A percentile compares a stretch with the other conserved stretches of the same genome.
Evolutionary conservation across 1,140 invertebrate species (phyloP).

Genomic region (Helicoverpa armigera): DNA sequence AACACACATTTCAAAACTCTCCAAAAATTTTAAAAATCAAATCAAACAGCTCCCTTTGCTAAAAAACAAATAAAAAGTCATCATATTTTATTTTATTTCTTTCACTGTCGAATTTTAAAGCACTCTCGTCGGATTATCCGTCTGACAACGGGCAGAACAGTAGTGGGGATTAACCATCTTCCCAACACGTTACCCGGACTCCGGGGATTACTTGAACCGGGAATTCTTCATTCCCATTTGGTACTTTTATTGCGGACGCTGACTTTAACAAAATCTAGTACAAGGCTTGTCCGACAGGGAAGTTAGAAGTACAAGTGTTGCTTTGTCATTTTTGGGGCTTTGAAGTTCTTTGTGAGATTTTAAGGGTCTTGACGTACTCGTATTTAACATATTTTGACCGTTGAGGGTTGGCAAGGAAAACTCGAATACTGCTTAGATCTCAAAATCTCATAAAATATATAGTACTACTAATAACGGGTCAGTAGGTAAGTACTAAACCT

Average conservation of each 20-base stretch:
- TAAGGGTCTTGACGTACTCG: too few relatives aligned
- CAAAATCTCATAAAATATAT: too few relatives aligned
- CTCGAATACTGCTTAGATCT: too few relatives aligned
- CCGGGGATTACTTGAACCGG: slow-evolving; percentile 3
- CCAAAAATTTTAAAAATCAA: too few relatives aligned
- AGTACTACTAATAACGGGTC: too few relatives aligned
- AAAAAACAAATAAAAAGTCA: not conserved
- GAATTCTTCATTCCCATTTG: slow-evolving; percentile 29
- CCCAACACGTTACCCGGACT: slow-evolving; percentile 22
- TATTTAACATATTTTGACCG: too few relatives aligned
- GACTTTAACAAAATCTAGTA: slow-evolving; percentile 26
- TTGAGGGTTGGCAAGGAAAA: too few relatives aligned
- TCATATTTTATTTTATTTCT: slow-evolving; percentile 14
- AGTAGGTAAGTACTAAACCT: too few relatives aligned
- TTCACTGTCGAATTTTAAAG: slow-evolving; percentile 14
- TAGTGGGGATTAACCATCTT: slow-evolving; percentile 38
- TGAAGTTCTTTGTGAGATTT: too few relatives aligned
- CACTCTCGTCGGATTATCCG: slow-evolving; percentile 18
- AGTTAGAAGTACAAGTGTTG: not conserved
- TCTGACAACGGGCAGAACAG: slow-evolving; percentile 10
- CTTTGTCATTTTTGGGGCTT: not conserved
- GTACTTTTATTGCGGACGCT: slow-evolving; percentile 28
- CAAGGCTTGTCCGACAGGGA: not conserved
- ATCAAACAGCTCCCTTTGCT: not conserved
- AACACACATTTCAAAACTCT: too few relatives aligned